These are phyloP conservation scores for Zingel zingel DNA, from an alignment of 2,113 vertebrate species.

Conservation along the genomic window DNA sequence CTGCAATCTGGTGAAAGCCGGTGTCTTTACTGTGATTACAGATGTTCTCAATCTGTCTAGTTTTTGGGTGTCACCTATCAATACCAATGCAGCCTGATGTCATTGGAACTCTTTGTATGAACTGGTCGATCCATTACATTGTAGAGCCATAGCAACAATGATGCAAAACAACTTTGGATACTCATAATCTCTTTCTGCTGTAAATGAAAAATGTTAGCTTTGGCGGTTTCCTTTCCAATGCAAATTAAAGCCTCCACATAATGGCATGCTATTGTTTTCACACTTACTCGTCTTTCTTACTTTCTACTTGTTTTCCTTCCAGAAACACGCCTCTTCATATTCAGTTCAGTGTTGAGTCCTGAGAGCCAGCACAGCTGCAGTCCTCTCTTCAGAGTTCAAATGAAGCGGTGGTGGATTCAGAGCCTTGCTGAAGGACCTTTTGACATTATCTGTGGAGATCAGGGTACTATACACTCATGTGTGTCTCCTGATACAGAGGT, in stretches of 20 bases:
- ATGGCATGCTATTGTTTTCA: not conserved
- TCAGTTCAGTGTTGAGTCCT: not conserved
- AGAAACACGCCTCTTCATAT: not conserved
- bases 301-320: not conserved
- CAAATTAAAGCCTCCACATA: not conserved
- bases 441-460: not conserved
- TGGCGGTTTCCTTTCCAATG: not conserved
- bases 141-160: not conserved
- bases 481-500: too few species aligned
- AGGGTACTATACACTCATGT: not conserved
- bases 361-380: slow-evolving; percentile 2
- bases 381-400: not conserved
- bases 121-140: not conserved
- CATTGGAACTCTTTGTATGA: not conserved
- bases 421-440: slow-evolving; percentile 14
- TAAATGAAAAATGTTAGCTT: not conserved
- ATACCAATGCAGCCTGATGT: not conserved
- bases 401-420: not conserved
- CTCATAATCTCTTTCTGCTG: not conserved
- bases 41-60: too few species aligned
- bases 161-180: not conserved
- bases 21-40: too few species aligned
- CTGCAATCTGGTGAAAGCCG: too few species aligned
- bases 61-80: too few species aligned
- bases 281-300: not conserved